Percentiles rank a stretch among this genome's conserved stretches.
These are phyloP conservation scores for Notothenia coriiceps DNA, from an alignment of 2,113 vertebrate genomes.

Conservation along the genomic window DNA sequence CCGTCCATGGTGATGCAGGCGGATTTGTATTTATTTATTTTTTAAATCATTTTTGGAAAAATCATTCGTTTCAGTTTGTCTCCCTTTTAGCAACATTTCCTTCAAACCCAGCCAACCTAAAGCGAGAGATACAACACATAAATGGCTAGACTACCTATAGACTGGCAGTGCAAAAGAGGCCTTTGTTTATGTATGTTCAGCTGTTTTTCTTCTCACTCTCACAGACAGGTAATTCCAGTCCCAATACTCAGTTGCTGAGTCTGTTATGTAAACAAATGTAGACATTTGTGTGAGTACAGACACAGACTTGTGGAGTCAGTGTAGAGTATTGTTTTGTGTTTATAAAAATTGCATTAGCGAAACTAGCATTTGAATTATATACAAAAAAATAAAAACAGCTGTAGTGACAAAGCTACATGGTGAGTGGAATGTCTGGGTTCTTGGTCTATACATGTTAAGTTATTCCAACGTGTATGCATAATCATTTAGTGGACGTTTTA, in stretches of 20 bases:
- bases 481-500: background rate
- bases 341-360: background rate
- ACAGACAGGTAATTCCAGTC: conserved; percentile 82
- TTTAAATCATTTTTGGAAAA: background rate
- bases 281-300: background rate
- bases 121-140: background rate
- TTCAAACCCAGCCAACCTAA: background rate
- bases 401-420: background rate
- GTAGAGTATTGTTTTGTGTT: too few relatives aligned
- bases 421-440: conserved; percentile 1
- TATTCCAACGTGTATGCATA: background rate
- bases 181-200: conserved; percentile 33
- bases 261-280: conserved; percentile 8
- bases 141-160: background rate
- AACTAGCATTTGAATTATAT: background rate
- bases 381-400: background rate
- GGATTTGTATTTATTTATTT: background rate
- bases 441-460: background rate
- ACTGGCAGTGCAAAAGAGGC: conserved; percentile 6
- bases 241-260: conserved; percentile 1
- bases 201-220: conserved; percentile 43
- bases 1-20: background rate
- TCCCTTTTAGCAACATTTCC: background rate
- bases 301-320: background rate
- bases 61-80: background rate